Conservation (phyloP, 2,797 vertebrate species). For the Trichosurus vulpecula region DNA sequence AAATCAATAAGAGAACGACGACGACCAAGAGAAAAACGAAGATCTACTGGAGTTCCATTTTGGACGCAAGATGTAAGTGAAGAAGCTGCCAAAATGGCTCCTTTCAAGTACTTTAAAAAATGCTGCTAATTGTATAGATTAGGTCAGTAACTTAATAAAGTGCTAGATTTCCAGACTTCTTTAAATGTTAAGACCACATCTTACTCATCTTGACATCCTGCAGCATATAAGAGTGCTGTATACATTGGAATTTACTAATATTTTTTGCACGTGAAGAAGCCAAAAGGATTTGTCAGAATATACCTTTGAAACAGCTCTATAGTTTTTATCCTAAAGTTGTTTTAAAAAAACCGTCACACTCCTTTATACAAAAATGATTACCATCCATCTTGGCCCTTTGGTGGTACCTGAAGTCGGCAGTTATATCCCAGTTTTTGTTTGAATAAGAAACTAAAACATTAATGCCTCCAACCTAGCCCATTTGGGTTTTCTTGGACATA, state of each 20-base stretch:
- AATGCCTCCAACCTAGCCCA: neutral
- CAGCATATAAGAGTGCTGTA: neutral
- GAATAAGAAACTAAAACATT: constrained; percentile 38
- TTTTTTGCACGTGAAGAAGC: neutral
- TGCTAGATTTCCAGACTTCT: neutral
- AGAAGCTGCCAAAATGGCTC: constrained; percentile 4
- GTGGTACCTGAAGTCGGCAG: constrained; percentile 11
- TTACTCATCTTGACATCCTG: neutral
- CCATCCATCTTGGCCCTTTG: constrained; percentile 12
- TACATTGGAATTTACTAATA: neutral
- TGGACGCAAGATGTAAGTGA: constrained; percentile 94
- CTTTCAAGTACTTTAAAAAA: constrained; percentile 8
- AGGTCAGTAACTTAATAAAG: neutral
- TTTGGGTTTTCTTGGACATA: constrained; percentile 1
- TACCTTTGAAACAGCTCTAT: constrained; percentile 33
- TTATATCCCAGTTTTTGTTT: constrained; percentile 27
- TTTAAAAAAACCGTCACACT: neutral
- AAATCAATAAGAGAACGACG: constrained; percentile 97
- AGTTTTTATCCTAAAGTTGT: constrained; percentile 10
- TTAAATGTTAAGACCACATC: neutral
- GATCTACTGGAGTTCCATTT: constrained; percentile 96
- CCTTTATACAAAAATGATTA: constrained; percentile 27
- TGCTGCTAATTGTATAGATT: constrained; percentile 2
- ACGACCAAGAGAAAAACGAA: constrained; percentile 96
- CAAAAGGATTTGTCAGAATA: neutral